Evolutionary conservation across 92 coral and sea anemone genomes (phyloP), one percentile per base, ranked within the genome.

Genomic region (Phenganax subtilis): DNA sequence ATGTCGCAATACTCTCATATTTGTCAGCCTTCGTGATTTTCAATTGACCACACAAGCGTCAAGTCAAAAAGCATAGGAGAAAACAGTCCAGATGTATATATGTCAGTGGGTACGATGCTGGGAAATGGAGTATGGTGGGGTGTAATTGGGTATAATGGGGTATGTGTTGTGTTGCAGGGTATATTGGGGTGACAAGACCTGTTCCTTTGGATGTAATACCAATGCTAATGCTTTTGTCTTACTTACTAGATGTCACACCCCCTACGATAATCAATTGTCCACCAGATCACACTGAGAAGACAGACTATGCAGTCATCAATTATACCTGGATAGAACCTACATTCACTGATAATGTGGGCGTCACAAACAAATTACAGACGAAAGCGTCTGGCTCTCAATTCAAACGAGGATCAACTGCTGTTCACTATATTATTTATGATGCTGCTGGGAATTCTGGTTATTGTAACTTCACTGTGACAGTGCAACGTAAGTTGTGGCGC

Each of bases 301-400:
- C 88, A 59, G 57, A 87, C 87, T 64, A 27, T 52, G 70, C 78
- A 29, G 64, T 76, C 63, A 57, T 80, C 29, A 65, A 57, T 67
- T 83, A 92, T 16, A 60, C 87, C 30, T 96, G 99, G 99, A 82
- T 75, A 17, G 87, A 87, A 82, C 99, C 99, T 17, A 83, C 84
- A 7, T 92, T 96, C 89, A 87, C 93, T 37, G 99, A 96, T 82
- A 96, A 96, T 54, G 99, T 96, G 55, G 93, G 82, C 71, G 90
- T 96, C 16, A 84, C 81, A 6, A 88, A 76, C 66, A 78, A 69
- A 0, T 72, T 88, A 68, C 84, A 93, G n/a, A 96, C 75, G 73
- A 91, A 91, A 56, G 75, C 83, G 30, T 92, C 99, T 56, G 99
- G 99, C 44, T 88, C 91, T 84, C 57, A 84, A 54, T 83, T 96